Evolutionary conservation across 1,140 invertebrate species (phyloP).

Genomic region (Nymphalis io): DNA sequence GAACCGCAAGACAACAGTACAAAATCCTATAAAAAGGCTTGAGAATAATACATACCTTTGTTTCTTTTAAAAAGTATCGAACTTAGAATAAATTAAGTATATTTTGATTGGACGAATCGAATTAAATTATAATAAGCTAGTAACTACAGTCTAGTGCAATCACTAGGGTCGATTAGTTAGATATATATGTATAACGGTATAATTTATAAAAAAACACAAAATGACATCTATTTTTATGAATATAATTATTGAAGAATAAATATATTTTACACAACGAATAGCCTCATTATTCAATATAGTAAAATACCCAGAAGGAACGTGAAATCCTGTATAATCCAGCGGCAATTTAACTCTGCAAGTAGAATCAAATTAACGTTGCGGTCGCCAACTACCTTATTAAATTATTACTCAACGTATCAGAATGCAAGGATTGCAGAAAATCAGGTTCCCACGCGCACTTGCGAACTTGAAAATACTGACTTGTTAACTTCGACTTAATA

Average conservation of each 20-base stretch:
- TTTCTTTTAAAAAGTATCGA: no score
- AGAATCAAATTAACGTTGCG: conserved; percentile 1
- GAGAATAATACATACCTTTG: not conserved
- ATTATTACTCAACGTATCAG: conserved; percentile 58
- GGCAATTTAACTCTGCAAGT: not conserved
- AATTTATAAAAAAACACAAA: no score
- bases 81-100: no score
- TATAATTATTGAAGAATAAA: no score
- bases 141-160: no score
- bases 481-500: not conserved
- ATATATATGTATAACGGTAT: no score
- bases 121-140: no score
- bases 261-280: no score
- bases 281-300: not conserved
- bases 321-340: not conserved
- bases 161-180: no score
- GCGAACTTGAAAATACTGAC: conserved; percentile 34
- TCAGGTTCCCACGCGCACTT: conserved; percentile 61
- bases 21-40: not conserved
- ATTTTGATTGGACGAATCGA: no score
- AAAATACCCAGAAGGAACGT: not conserved
- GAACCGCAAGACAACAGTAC: not conserved
- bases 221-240: no score
- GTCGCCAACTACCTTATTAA: conserved; percentile 35
- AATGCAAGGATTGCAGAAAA: conserved; percentile 71